Conservation (phyloP, 2,888 invertebrate species). For the Platycheirus rosarum region DNA sequence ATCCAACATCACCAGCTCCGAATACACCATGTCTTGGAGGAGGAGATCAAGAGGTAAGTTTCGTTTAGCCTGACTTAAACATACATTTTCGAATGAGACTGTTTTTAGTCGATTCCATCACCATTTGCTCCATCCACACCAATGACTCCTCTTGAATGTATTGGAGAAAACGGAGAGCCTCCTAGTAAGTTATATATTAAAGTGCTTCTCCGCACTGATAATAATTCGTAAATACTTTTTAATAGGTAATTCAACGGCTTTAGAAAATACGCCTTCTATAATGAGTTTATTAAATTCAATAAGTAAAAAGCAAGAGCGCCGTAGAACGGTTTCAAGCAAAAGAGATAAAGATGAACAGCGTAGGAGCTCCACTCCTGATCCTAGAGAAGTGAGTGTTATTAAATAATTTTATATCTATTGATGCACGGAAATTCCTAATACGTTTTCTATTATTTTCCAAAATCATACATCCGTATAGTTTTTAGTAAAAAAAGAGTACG, state of each 20-base stretch:
- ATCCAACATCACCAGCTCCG: conserved; percentile 86
- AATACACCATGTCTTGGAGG: conserved; percentile 78
- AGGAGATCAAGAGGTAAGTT: conserved; percentile 80
- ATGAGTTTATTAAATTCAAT: conserved; percentile 61
- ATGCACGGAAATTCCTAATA: too few species aligned
- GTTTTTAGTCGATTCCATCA: conserved; percentile 80
- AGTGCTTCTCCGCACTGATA: conserved; percentile 19
- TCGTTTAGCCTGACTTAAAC: background rate
- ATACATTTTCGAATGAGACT: conserved; percentile 7
- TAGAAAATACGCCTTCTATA: conserved; percentile 55
- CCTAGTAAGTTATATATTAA: conserved; percentile 65
- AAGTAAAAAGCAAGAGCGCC: conserved; percentile 79
- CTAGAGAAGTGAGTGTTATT: conserved; percentile 80
- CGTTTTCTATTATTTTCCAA: too few species aligned
- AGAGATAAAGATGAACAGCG: conserved; percentile 79
- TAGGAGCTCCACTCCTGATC: conserved; percentile 84
- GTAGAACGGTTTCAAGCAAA: conserved; percentile 81
- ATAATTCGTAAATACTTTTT: conserved; percentile 21
- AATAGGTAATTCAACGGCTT: conserved; percentile 50
- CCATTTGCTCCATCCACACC: conserved; percentile 79
- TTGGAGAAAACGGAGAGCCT: conserved; percentile 75
- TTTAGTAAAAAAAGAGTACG: too few species aligned
- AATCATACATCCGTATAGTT: too few species aligned
- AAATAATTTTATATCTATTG: too few species aligned
- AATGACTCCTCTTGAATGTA: conserved; percentile 78